Percentiles rank a stretch among this genome's conserved stretches.
Evolutionary conservation across 2,888 invertebrate genomes (phyloP).

Genomic region (Ctenicera cuprea): DNA sequence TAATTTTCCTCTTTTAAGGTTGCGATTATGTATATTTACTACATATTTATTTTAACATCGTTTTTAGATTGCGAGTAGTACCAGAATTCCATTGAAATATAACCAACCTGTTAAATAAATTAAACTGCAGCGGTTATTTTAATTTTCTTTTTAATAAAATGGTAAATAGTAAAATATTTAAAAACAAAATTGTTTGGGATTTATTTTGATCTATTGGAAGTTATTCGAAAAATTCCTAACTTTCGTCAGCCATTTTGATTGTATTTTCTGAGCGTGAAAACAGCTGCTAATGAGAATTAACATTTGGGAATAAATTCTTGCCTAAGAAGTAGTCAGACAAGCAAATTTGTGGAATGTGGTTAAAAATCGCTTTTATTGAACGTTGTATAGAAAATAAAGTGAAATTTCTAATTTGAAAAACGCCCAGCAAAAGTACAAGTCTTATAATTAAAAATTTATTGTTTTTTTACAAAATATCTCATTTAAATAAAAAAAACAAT

Average conservation of each 20-base stretch:
- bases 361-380: background rate
- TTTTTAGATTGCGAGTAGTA: too few species aligned
- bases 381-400: background rate
- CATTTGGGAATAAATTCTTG: slow-evolving; percentile 15
- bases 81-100: too few species aligned
- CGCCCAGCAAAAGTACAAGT: too few species aligned
- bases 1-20: too few species aligned
- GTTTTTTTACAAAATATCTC: too few species aligned
- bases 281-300: slow-evolving; percentile 16
- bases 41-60: background rate
- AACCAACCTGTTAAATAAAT: too few species aligned
- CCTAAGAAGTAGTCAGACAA: slow-evolving; percentile 1
- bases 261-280: slow-evolving; percentile 6
- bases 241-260: slow-evolving; percentile 14
- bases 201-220: background rate
- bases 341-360: slow-evolving; percentile 19
- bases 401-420: too few species aligned
- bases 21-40: too few species aligned
- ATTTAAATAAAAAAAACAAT: too few species aligned
- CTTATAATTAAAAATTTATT: too few species aligned
- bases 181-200: background rate
- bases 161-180: background rate
- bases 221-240: background rate
- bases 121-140: too few species aligned
- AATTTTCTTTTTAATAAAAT: too few species aligned